phyloP scores from a whole-genome alignment of 2,888 invertebrate species.

The Rhagium mordax region DNA sequence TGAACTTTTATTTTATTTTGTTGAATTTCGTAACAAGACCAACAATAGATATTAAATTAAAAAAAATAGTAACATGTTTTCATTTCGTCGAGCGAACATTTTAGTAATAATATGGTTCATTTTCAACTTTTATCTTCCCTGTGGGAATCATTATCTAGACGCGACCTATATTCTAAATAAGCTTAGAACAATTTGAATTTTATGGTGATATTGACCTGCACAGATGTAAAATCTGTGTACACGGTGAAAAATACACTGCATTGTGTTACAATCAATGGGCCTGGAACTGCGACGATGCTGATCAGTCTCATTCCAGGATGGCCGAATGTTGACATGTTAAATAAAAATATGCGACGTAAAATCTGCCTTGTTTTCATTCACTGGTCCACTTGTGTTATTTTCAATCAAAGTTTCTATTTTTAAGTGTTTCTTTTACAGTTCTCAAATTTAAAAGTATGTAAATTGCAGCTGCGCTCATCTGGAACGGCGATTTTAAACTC shows the following conservation, averaged over 20 bases:
- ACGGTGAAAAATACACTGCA: constrained; percentile 3
- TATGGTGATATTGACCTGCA: constrained; percentile 16
- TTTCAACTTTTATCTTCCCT: neutral
- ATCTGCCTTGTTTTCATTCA: constrained; percentile 1
- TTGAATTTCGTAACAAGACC: too few species aligned
- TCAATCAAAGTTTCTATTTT: neutral
- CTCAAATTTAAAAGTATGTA: neutral
- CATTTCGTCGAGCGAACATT: too few species aligned
- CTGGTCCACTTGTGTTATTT: neutral
- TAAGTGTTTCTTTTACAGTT: too few species aligned
- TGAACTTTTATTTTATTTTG: too few species aligned
- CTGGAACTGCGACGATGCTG: too few species aligned
- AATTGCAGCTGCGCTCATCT: neutral
- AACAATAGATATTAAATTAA: too few species aligned
- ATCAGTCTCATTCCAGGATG: too few species aligned
- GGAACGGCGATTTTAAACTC: neutral
- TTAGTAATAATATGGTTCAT: too few species aligned
- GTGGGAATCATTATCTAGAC: neutral
- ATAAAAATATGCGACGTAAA: constrained; percentile 13
- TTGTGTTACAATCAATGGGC: too few species aligned
- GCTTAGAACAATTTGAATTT: neutral
- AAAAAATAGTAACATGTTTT: too few species aligned
- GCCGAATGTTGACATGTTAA: neutral
- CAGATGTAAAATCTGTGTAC: neutral
- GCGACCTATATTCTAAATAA: neutral